Conservation (phyloP, 2,888 invertebrate species). For the Ophioninae sp. region DNA sequence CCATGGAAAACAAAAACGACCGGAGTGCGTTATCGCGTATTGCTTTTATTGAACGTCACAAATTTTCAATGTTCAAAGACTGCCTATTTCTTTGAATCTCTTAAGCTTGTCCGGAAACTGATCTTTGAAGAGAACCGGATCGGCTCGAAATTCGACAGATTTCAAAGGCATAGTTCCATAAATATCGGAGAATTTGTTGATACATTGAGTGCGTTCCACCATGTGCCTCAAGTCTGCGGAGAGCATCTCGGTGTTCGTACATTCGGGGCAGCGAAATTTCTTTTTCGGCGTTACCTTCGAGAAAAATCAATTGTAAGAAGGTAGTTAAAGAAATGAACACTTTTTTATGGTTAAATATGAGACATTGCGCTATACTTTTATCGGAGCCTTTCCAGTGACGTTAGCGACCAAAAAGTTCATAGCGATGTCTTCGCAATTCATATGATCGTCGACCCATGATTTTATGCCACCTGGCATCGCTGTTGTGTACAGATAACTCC, state of each 20-base stretch:
- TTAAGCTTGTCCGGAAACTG: constrained; percentile 92
- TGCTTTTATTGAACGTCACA: not conserved
- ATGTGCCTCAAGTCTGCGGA: constrained; percentile 96
- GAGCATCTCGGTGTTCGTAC: constrained; percentile 95
- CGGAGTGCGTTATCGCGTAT: not conserved
- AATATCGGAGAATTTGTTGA: constrained; percentile 87
- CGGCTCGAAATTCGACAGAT: constrained; percentile 95
- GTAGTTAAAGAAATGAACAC: not conserved
- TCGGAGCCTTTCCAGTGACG: constrained; percentile 95
- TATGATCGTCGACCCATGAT: constrained; percentile 95
- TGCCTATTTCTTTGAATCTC: constrained; percentile 94
- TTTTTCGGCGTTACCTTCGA: constrained; percentile 94
- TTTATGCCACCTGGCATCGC: constrained; percentile 92
- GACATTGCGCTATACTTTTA: constrained; percentile 84
- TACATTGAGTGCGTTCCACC: constrained; percentile 95
- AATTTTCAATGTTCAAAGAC: constrained; percentile 84
- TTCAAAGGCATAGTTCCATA: constrained; percentile 94
- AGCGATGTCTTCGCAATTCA: constrained; percentile 99
- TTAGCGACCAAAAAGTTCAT: constrained; percentile 99
- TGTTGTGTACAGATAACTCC: constrained; percentile 96
- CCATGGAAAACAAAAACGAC: too few species aligned
- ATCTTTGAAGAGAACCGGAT: constrained; percentile 96
- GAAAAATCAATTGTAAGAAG: constrained; percentile 33
- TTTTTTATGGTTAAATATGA: not conserved
- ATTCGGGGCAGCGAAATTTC: constrained; percentile 98